Percentiles rank a stretch among this genome's conserved stretches.
Conservation (phyloP, 2,113 vertebrate genomes). For the Macrotus californicus region DNA sequence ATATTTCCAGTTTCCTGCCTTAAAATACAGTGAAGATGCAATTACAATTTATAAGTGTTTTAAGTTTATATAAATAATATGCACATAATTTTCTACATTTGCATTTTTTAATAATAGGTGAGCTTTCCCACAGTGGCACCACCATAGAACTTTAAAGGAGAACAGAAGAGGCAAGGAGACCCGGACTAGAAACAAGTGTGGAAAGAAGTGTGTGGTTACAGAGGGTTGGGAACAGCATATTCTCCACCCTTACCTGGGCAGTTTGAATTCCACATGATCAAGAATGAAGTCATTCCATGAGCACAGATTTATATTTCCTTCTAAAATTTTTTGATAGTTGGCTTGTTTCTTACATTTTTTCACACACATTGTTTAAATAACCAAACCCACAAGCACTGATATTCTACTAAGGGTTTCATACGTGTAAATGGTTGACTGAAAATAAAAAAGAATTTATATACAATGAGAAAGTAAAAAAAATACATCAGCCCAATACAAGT, state of each 20-base stretch:
- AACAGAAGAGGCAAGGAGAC: not conserved
- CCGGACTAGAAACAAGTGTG: not conserved
- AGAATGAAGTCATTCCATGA: not conserved
- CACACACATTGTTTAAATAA: conserved; percentile 13
- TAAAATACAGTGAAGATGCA: not conserved
- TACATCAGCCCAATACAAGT: not conserved
- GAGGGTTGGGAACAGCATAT: not conserved
- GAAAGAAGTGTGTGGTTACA: not conserved
- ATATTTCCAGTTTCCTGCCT: not conserved
- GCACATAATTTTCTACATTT: not conserved
- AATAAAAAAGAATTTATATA: conserved; percentile 14
- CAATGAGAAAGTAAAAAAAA: conserved; percentile 41
- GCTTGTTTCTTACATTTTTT: conserved; percentile 23
- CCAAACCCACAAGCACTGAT: not conserved
- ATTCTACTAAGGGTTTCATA: not conserved
- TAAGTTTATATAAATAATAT: not conserved
- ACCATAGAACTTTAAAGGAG: not conserved
- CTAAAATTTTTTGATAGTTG: not conserved
- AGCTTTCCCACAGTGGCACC: not conserved
- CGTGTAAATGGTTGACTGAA: not conserved
- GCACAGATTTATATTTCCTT: not conserved
- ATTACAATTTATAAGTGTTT: not conserved
- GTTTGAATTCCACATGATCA: not conserved
- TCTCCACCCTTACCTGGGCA: not conserved
- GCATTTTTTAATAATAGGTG: not conserved